A percentile compares a stretch with the other conserved stretches of the same genome.
Evolutionary conservation across 2,797 vertebrate genomes (phyloP).

Genomic region (Tapera naevia): DNA sequence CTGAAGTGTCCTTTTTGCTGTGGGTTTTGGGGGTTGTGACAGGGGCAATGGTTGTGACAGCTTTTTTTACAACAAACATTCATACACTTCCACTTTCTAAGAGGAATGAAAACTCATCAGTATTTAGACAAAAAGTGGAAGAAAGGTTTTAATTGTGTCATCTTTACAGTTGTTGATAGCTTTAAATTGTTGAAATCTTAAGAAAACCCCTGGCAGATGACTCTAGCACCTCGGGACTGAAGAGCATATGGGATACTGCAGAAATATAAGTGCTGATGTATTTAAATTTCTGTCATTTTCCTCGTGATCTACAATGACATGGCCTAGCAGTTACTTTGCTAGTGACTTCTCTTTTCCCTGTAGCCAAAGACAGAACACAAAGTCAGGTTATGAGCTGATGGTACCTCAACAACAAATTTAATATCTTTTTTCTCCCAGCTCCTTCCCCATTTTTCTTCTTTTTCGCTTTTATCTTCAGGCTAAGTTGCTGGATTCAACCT

Average conservation of each 20-base stretch:
- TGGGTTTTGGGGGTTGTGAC: not conserved
- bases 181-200: too few relatives aligned
- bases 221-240: not conserved
- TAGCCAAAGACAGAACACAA: not conserved
- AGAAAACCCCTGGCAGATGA: not conserved
- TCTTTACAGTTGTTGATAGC: not conserved
- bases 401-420: not conserved
- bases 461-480: not conserved
- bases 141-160: not conserved
- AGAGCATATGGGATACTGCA: not conserved
- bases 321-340: not conserved
- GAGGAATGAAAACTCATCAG: not conserved
- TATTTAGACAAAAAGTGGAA: not conserved
- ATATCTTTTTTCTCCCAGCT: not conserved
- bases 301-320: not conserved
- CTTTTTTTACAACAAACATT: not conserved
- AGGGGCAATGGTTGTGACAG: too few relatives aligned
- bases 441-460: not conserved
- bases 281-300: not conserved
- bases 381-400: not conserved
- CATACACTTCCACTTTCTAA: not conserved
- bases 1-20: not conserved
- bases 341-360: not conserved
- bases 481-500: not conserved
- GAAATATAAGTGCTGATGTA: not conserved